Evolutionary conservation across 2,888 invertebrate species (phyloP), one percentile per base, ranked within the genome.

Genomic region (Acholoe squamosa): DNA sequence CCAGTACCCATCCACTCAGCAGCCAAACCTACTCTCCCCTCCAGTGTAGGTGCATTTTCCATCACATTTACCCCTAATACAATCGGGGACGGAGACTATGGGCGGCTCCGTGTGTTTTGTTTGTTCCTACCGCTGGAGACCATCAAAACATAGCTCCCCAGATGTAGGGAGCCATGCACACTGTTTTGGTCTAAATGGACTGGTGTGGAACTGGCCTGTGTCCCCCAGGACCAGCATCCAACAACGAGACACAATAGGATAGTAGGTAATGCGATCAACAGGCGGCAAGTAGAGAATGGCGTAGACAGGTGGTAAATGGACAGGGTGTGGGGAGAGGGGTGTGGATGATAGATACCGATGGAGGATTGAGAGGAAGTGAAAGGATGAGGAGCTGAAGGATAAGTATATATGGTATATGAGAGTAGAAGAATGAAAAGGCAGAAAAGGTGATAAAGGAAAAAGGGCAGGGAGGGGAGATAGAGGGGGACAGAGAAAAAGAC

Each of bases 141-240:
- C 33, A 61, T 61, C 61, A 61, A 61, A 61, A 61, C 61, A 61
- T n/a, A 61, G 61, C 22, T 19, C 61, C n/a, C 61, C n/a, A n/a
- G 7, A 61, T n/a, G 61, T n/a, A 61, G 7, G 19, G 5, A 43
- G 43, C 43, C 43, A 7, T 43, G 43, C 43, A 43, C 80, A n/a
- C 43, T 80, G 80, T 80, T 80, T 43, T 80, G 80, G 33, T n/a
- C 22, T 34, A 80, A 80, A 80, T 80, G 80, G 80, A 80, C 80
- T 14, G 33, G 34, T 43, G n/a, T 14, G 76, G 76, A 25, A 25
- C 76, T 19, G 76, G 80, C 22, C 80, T 1, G 34, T 19, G 34
- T 25, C 80, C 43, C 80, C 12, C 14, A 28, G 71, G 71, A 71
- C 19, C 71, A 22, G 28, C 71, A 28, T 25, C 25, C n/a, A 71